A percentile compares a stretch with the other conserved stretches of the same genome.
These are phyloP conservation scores for Oxyteleia sp. DNA, from an alignment of 2,888 invertebrate genomes.

Conservation along the genomic window DNA sequence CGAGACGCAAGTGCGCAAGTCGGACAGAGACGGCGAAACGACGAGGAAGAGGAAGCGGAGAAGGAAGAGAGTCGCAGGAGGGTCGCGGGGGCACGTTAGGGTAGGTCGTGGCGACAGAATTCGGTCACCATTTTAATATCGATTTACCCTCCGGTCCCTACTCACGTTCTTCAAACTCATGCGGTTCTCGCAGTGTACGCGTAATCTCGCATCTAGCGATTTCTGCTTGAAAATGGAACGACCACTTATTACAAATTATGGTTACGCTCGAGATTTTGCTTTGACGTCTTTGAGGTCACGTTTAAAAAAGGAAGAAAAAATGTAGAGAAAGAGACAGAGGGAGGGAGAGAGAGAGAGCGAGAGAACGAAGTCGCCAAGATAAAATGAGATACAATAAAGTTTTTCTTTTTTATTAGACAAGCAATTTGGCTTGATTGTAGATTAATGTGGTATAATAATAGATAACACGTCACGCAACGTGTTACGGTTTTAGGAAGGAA, in stretches of 20 bases:
- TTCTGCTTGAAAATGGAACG: slow-evolving; percentile 48
- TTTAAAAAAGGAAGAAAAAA: background rate
- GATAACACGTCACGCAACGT: no score
- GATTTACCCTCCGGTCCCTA: slow-evolving; percentile 80
- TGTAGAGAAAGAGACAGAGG: no score
- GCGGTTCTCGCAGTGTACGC: slow-evolving; percentile 48
- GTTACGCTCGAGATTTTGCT: slow-evolving; percentile 27
- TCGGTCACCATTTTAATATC: slow-evolving; percentile 88
- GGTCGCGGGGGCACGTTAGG: slow-evolving; percentile 80
- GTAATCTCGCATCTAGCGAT: slow-evolving; percentile 56
- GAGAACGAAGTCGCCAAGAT: background rate
- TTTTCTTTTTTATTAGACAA: background rate
- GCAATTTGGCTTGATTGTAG: no score
- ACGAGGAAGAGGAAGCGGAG: slow-evolving; percentile 41
- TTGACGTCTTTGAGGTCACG: slow-evolving; percentile 9
- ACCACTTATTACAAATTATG: slow-evolving; percentile 45
- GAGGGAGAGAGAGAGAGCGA: no score
- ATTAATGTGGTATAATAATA: no score
- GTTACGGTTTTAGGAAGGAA: no score
- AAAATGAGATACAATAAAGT: background rate
- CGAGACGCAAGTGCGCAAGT: slow-evolving; percentile 60
- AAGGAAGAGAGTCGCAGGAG: slow-evolving; percentile 71
- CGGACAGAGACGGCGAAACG: slow-evolving; percentile 58
- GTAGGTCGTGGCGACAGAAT: slow-evolving; percentile 86
- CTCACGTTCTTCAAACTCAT: slow-evolving; percentile 66